Base-by-base conservation (phyloP, 1,140 invertebrate species). In the Dufourea novaeangliae region DNA sequence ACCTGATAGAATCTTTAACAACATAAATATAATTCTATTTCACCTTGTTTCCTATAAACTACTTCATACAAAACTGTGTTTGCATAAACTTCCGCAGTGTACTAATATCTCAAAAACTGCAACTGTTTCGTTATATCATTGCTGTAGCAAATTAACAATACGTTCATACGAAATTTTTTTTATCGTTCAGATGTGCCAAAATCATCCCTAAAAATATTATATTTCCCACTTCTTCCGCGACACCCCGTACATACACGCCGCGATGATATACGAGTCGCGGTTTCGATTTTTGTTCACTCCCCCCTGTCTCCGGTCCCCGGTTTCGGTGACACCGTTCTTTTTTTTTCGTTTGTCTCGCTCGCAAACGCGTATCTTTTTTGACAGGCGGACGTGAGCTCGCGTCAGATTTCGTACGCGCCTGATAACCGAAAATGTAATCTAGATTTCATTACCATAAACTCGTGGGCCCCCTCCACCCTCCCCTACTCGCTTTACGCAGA, bases 401-500 rank as follows among this genome's bases (percentile, higher is more conserved):
- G 59, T 66, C 37, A 59, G 63, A 76, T 78, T 71, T 64, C 37
- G 52, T 22, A 44, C 63, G 7, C 62, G 59, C 0, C 44, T 50
- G 81, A 83, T 83, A 84, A 69, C 72, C 66, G 46, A 80, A 67
- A 70, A 70, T 64, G 74, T 77, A 80, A 84, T 82, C 75, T 79
- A 78, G 79, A 85, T 85, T 81, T 85, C 78, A 85, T 85, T 85
- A 84, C 44, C 78, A 69, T 84, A 78, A 80, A 84, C 63, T 75
- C 66, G 46, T 7, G 17, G 17, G 22, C 32, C 25, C 50, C 50
- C 39, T 4, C 62, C 22, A 7, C 34, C 8, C 20, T 20, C 4
- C 46, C 12, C 17, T 29, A 17, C 20, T 17, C 46, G 17, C 20
- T n/a, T n/a, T n/a, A n/a, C n/a, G n/a, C n/a, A n/a, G n/a, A n/a